A percentile compares a stretch with the other conserved stretches of the same genome.
phyloP scores from a whole-genome alignment of 2,797 vertebrate genomes.

The Percopsis omiscomaycus region DNA sequence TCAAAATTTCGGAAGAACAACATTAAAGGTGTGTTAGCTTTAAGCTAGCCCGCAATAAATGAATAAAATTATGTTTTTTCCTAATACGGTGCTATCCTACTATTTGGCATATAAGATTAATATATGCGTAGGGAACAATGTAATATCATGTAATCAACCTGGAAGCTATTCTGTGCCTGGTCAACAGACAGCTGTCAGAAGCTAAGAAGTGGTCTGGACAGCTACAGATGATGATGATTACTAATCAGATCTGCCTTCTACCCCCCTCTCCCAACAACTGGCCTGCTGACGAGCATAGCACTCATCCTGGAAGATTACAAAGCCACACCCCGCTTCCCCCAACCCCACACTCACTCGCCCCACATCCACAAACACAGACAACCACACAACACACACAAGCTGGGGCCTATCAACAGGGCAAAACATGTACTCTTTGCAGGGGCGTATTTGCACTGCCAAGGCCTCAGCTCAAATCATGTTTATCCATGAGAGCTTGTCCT shows the following conservation, averaged over 20 bases:
- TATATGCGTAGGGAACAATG: no score
- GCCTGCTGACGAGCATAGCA: conserved; percentile 58
- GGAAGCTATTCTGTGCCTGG: no score
- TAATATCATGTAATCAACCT: no score
- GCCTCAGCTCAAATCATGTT: conserved; percentile 10
- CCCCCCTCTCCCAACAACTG: conserved; percentile 46
- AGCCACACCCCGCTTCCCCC: conserved; percentile 11
- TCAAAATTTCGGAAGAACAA: no score
- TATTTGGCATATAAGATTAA: no score
- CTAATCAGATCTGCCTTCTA: conserved; percentile 53
- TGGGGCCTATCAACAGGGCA: conserved; percentile 10
- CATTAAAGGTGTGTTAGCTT: no score
- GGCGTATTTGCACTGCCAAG: background rate
- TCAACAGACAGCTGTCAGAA: conserved; percentile 40
- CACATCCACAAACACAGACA: background rate
- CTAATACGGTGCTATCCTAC: no score
- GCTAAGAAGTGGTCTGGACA: conserved; percentile 61
- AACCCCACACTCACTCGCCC: background rate
- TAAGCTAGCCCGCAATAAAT: no score
- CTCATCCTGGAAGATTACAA: conserved; percentile 54
- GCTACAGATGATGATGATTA: conserved; percentile 50
- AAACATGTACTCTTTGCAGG: conserved; percentile 38
- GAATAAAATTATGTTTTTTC: no score
- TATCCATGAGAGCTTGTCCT: conserved; percentile 26
- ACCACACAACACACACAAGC: conserved; percentile 17